A percentile compares a stretch with the other conserved stretches of the same genome.
Evolutionary conservation across 2,888 invertebrate species (phyloP).

Genomic region (Hemithea aestivaria): DNA sequence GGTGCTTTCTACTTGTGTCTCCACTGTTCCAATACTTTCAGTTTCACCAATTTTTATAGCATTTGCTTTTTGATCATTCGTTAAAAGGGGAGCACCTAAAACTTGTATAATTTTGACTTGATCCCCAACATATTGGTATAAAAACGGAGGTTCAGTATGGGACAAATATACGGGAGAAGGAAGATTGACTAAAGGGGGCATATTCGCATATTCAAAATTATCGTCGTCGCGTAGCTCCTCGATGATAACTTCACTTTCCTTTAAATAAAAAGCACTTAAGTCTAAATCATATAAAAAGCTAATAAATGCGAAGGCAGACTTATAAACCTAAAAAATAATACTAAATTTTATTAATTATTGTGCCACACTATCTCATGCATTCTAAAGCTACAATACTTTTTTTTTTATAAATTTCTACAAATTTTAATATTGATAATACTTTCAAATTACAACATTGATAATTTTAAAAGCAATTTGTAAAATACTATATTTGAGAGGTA

Average conservation of each 20-base stretch:
- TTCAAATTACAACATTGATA: conserved; percentile 1
- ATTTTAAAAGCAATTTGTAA: conserved; percentile 8
- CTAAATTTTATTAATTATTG: no score
- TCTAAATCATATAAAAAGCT: conserved; percentile 58
- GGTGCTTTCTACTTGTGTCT: no score
- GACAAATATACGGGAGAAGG: conserved; percentile 60
- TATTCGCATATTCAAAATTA: conserved; percentile 65
- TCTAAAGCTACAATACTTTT: background rate
- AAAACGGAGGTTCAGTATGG: conserved; percentile 66
- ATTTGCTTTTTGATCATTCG: conserved; percentile 28
- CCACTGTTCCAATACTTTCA: no score
- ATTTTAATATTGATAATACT: conserved; percentile 1
- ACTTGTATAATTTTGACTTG: conserved; percentile 68
- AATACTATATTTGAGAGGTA: conserved; percentile 14
- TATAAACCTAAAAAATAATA: conserved; percentile 28
- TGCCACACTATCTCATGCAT: no score
- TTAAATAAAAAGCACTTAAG: conserved; percentile 74
- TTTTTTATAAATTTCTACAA: conserved; percentile 7
- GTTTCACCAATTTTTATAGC: conserved; percentile 44
- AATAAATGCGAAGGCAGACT: conserved; percentile 73
- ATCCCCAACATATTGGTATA: conserved; percentile 68
- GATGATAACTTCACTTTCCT: conserved; percentile 74
- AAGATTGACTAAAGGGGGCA: conserved; percentile 65
- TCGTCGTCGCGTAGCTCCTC: conserved; percentile 74
- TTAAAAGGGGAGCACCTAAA: conserved; percentile 61